These are phyloP conservation scores for Etheostoma perlongum DNA, from an alignment of 2,797 vertebrate genomes.

Conservation along the genomic window DNA sequence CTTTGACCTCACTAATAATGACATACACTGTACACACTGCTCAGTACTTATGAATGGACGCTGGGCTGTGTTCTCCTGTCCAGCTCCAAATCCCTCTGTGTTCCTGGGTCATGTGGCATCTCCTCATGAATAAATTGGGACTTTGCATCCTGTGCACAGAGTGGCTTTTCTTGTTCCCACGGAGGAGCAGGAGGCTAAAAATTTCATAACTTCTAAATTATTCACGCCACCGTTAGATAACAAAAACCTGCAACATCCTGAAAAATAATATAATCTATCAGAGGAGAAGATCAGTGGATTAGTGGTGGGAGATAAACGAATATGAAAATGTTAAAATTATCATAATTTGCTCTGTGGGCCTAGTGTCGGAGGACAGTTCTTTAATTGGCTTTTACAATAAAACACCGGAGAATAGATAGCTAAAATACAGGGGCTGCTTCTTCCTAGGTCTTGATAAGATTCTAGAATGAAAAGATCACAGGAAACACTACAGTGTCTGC, in stretches of 20 bases:
- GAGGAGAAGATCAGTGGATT: constrained; percentile 48
- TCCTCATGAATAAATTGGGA: constrained; percentile 78
- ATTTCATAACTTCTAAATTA: constrained; percentile 79
- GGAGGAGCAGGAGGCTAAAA: constrained; percentile 70
- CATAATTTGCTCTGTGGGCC: constrained; percentile 48
- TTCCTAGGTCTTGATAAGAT: constrained; percentile 14
- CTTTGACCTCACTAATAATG: constrained; percentile 48
- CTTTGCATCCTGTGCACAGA: constrained; percentile 76
- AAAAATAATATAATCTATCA: constrained; percentile 61
- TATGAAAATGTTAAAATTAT: constrained; percentile 53
- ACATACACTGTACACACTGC: constrained; percentile 4
- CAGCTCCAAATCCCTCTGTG: constrained; percentile 30
- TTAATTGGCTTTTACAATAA: constrained; percentile 52
- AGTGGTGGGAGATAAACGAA: constrained; percentile 48
- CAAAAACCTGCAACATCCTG: constrained; percentile 54
- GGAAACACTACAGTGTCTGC: background rate
- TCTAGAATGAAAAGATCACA: constrained; percentile 11
- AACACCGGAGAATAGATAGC: constrained; percentile 23
- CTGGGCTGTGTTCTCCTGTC: constrained; percentile 33
- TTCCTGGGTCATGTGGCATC: constrained; percentile 39
- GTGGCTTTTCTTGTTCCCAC: constrained; percentile 84
- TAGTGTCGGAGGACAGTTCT: constrained; percentile 20
- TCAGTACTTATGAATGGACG: constrained; percentile 33
- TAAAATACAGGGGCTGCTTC: constrained; percentile 20
- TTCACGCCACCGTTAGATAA: constrained; percentile 69